Base-by-base conservation (phyloP, 2,797 vertebrate species). In the Melanotaenia trifasciata region DNA sequence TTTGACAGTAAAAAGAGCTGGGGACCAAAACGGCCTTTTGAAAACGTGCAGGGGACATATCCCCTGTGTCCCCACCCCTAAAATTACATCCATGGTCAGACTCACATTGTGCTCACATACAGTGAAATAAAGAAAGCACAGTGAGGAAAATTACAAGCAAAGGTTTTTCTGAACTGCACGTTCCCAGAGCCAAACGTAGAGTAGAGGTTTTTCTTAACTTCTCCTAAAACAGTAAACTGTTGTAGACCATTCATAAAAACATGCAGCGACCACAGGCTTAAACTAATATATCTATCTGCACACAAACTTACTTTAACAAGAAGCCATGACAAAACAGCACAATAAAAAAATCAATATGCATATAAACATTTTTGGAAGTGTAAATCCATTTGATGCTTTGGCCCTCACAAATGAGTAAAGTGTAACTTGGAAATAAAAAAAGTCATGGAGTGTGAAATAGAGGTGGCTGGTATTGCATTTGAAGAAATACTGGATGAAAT, bases 401-500 rank as follows among this genome's bases (percentile, higher is more conserved):
- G 24, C 13, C n/a, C 32, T 36, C 2, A 56, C 24, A 56, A 33
- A 12, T 16, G 40, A 22, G 22, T 70, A 47, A 28, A 74, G 26
- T 40, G 11, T 38, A 28, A 43, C 45, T 67, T 56, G 66, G 74
- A 64, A 40, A 56, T 59, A 47, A 58, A 67, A 74, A 33, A 75
- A 12, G 22, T 72, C 14, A 63, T 59, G 62, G 20, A 47, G 53
- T 72, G 57, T 81, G 70, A 80, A 78, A 78, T 75, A 56, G 61
- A 36, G 38, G 77, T 43, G 73, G 57, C 12, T 68, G 66, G 7
- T 50, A 8, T 47, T 66, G 38, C 47, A 24, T 50, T n/a, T 56
- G 22, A 67, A 30, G 58, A 36, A 70, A 38, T 54, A 59, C 54
- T 40, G 43, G 36, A 65, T 16, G 38, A 67, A 12, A 67, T 13